Percentiles rank a stretch among this genome's conserved stretches.
phyloP scores from a whole-genome alignment of 2,113 vertebrate genomes.

The Tetrao urogallus region DNA sequence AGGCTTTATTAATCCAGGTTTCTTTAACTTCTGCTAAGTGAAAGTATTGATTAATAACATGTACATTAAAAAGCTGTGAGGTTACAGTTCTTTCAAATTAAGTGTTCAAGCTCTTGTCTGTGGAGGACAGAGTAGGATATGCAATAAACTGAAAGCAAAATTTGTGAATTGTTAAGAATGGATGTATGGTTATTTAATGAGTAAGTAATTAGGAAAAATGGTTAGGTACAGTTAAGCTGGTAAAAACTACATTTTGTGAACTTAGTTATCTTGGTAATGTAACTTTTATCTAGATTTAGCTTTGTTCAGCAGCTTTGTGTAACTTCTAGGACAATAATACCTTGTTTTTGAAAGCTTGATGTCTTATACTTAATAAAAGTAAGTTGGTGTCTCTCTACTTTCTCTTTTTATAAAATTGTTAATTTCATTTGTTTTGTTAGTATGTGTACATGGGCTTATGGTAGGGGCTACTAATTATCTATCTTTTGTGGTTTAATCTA shows the following conservation, averaged over 20 bases:
- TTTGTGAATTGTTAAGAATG: neutral
- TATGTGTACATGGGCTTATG: too few species aligned
- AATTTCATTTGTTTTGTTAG: neutral
- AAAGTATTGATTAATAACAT: neutral
- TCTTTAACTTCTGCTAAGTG: neutral
- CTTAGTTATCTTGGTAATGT: neutral
- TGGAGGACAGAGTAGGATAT: too few species aligned
- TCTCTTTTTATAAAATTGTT: neutral
- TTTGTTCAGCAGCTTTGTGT: neutral
- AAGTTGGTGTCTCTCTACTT: neutral
- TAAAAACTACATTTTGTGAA: too few species aligned
- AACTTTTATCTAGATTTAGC: neutral
- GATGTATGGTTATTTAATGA: neutral
- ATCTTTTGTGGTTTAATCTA: neutral
- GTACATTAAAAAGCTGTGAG: neutral
- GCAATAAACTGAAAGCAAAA: neutral
- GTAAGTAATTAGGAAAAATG: neutral
- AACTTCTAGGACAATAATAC: neutral
- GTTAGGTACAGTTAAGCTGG: too few species aligned
- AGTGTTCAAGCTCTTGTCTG: neutral
- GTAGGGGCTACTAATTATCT: neutral
- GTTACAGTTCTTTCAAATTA: neutral
- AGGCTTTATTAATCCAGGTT: neutral
- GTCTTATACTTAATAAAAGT: neutral
- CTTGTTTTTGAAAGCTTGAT: neutral